Evolutionary conservation across 2,113 vertebrate genomes (phyloP).

Genomic region (Ochotona princeps): DNA sequence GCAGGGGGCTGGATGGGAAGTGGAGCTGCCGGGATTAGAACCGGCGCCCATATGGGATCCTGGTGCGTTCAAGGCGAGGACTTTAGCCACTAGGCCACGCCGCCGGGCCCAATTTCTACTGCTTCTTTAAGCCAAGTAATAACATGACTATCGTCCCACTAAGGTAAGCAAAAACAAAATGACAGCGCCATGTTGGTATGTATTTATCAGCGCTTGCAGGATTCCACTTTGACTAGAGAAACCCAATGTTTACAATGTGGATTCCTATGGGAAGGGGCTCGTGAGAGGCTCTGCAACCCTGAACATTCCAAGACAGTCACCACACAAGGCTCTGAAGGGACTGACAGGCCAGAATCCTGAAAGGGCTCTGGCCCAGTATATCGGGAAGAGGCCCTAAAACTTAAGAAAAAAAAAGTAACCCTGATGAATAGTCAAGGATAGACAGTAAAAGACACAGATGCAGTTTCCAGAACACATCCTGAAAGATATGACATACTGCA

Average conservation of each 20-base stretch:
- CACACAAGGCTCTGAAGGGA: neutral
- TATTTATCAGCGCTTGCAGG: neutral
- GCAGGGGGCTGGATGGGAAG: too few species aligned
- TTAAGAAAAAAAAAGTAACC: neutral
- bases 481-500: neutral
- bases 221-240: neutral
- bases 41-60: too few species aligned
- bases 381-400: slow-evolving; percentile 1
- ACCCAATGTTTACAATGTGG: neutral
- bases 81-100: too few species aligned
- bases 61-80: too few species aligned
- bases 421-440: neutral
- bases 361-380: neutral
- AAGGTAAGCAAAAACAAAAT: slow-evolving; percentile 12
- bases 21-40: too few species aligned
- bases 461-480: neutral
- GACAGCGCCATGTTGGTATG: neutral
- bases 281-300: slow-evolving; percentile 16
- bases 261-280: neutral
- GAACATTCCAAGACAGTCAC: neutral
- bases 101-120: neutral
- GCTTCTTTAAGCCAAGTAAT: neutral
- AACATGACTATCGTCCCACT: neutral
- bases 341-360: neutral
- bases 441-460: neutral